Conservation (phyloP, 2,888 invertebrate species). For the Netelia inedita region DNA sequence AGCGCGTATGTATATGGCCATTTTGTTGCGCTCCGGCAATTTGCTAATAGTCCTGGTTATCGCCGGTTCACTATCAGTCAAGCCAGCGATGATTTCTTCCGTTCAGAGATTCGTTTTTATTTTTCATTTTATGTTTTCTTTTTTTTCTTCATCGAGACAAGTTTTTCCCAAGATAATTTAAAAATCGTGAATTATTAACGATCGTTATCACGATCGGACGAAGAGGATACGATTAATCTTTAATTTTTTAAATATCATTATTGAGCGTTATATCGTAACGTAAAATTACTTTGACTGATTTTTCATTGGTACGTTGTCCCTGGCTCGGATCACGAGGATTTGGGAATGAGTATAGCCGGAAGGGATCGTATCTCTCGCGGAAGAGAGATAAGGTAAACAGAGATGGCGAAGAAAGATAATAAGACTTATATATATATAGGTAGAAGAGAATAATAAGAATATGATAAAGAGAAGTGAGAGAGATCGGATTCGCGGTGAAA, state of each 20-base stretch:
- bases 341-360: conserved; percentile 53
- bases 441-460: conserved; percentile 56
- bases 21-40: conserved; percentile 52
- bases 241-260: background rate
- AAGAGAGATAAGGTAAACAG: conserved; percentile 54
- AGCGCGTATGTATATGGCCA: conserved; percentile 33
- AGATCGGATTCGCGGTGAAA: conserved; percentile 67
- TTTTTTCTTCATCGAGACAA: background rate
- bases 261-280: background rate
- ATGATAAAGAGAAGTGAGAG: conserved; percentile 67
- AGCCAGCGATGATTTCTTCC: conserved; percentile 9
- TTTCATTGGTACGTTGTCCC: background rate
- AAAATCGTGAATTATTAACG: no score
- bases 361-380: conserved; percentile 52
- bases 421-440: conserved; percentile 8
- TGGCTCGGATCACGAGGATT: conserved; percentile 29
- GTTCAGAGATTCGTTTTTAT: background rate
- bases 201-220: no score
- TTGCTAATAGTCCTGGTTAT: conserved; percentile 44
- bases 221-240: background rate
- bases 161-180: background rate
- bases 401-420: conserved; percentile 44
- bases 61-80: conserved; percentile 21
- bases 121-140: background rate
- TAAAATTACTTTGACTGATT: background rate